Percentiles rank a stretch among this genome's conserved stretches.
Conservation (phyloP, 2,888 invertebrate species). For the Isotomurus palustris region DNA sequence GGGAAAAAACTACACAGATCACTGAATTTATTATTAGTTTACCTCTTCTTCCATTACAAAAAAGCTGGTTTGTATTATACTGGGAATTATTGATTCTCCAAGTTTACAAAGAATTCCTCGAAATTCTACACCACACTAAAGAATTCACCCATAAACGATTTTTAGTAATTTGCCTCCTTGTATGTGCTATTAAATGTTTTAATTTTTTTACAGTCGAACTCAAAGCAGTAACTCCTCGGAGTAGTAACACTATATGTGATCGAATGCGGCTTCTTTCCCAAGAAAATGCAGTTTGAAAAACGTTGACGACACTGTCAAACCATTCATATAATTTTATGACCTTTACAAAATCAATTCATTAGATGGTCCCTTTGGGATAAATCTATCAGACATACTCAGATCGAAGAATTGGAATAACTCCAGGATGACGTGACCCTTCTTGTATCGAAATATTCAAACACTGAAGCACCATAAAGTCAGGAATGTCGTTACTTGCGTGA, state of each 20-base stretch:
- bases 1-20: background rate
- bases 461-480: constrained; percentile 10
- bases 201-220: constrained; percentile 22
- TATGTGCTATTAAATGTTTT: background rate
- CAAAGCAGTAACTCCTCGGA: constrained; percentile 26
- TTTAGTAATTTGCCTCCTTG: background rate
- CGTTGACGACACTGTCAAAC: constrained; percentile 26
- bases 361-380: background rate
- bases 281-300: constrained; percentile 19
- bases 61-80: constrained; percentile 18
- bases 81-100: constrained; percentile 37
- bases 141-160: background rate
- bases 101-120: constrained; percentile 38
- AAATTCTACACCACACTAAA: constrained; percentile 42
- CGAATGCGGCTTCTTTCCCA: constrained; percentile 1
- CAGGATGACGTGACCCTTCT: constrained; percentile 31
- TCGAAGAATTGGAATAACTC: constrained; percentile 24
- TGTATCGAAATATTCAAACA: constrained; percentile 28
- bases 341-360: background rate
- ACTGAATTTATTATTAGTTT: background rate
- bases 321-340: background rate
- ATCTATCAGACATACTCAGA: constrained; percentile 24
- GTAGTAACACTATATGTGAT: constrained; percentile 7
- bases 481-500: constrained; percentile 11
- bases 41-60: constrained; percentile 27